These are phyloP conservation scores for Hippocampus mohnikei DNA, from an alignment of 2,113 vertebrate genomes.

Conservation along the genomic window DNA sequence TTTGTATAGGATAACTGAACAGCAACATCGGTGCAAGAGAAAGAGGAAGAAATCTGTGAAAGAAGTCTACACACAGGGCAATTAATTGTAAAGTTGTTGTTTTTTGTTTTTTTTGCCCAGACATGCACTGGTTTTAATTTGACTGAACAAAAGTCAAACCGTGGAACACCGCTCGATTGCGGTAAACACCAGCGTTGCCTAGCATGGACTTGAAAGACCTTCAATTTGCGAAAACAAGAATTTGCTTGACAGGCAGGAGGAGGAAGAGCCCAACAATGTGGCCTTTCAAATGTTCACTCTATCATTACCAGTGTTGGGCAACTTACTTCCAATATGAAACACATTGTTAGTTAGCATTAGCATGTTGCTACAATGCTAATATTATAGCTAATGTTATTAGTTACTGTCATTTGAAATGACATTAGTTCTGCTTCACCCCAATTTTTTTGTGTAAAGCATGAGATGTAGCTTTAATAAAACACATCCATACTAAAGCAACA, in stretches of 20 bases:
- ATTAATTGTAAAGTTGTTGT: no score
- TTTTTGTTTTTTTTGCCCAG: no score
- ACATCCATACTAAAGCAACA: no score
- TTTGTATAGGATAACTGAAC: conserved; percentile 46
- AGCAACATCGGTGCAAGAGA: conserved; percentile 21
- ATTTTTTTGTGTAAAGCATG: no score
- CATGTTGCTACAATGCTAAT: no score
- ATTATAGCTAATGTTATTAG: no score
- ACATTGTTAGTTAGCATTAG: no score
- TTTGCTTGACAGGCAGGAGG: neutral
- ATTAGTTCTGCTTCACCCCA: no score
- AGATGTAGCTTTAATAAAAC: no score
- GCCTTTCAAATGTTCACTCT: conserved; percentile 20
- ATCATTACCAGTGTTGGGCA: neutral
- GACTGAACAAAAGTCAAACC: neutral
- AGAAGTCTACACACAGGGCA: neutral
- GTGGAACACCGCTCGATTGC: neutral
- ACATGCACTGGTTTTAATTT: neutral
- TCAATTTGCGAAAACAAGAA: neutral
- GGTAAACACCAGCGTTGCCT: neutral
- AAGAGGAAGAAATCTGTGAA: conserved; percentile 33
- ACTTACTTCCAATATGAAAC: neutral
- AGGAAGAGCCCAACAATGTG: conserved; percentile 15
- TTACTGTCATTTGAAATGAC: no score
- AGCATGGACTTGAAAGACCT: neutral